Percentiles rank a stretch among this genome's conserved stretches.
These are phyloP conservation scores for Gracilinanus agilis DNA, from an alignment of 2,113 vertebrate species.

Conservation along the genomic window DNA sequence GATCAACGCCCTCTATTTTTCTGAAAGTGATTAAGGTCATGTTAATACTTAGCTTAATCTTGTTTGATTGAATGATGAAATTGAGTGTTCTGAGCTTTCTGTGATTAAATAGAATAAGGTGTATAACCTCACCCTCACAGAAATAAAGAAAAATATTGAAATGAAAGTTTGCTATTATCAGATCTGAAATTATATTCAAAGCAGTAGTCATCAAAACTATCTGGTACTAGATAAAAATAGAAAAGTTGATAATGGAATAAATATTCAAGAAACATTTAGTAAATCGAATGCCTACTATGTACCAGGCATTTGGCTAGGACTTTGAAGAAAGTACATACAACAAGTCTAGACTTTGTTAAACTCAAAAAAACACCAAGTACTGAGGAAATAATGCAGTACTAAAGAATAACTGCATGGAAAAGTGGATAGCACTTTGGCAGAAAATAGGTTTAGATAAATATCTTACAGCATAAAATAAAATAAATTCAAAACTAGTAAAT, in stretches of 20 bases:
- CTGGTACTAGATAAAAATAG: not conserved
- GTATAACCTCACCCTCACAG: not conserved
- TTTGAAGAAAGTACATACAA: not conserved
- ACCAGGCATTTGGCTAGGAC: not conserved
- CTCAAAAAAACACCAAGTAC: not conserved
- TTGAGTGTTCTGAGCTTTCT: not conserved
- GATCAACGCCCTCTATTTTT: not conserved
- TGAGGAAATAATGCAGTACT: not conserved
- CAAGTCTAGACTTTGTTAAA: not conserved
- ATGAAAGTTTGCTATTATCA: not conserved
- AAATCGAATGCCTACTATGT: not conserved
- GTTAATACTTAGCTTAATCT: not conserved
- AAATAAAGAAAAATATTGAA: not conserved
- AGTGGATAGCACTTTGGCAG: not conserved
- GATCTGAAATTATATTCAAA: not conserved
- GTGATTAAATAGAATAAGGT: not conserved
- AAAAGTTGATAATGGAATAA: not conserved
- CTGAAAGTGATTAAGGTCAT: not conserved
- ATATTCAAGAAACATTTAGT: not conserved
- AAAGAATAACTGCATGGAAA: not conserved
- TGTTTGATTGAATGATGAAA: not conserved
- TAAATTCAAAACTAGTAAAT: not conserved
- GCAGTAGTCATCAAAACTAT: not conserved
- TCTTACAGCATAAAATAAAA: not conserved
- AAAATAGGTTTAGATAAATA: not conserved